Percentiles rank a stretch among this genome's conserved stretches.
phyloP scores from a whole-genome alignment of 2,888 invertebrate species.

The Pharmacophagus antenor region DNA sequence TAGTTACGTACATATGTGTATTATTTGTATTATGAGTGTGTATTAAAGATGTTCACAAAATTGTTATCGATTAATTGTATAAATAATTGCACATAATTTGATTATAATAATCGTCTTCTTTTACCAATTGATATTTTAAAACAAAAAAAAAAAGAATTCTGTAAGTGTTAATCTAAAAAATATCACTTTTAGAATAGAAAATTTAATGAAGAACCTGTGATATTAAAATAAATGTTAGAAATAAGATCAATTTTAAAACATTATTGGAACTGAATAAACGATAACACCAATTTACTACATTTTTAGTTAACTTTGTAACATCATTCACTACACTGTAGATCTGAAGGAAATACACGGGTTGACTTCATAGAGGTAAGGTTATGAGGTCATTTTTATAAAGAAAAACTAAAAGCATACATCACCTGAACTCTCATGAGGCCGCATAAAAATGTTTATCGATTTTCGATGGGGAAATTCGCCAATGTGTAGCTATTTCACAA shows the following conservation, averaged over 20 bases:
- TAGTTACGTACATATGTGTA: slow-evolving; percentile 22
- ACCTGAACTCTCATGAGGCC: neutral
- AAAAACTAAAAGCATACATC: too few species aligned
- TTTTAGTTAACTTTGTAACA: slow-evolving; percentile 16
- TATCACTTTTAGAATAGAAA: slow-evolving; percentile 36
- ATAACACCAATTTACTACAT: slow-evolving; percentile 44
- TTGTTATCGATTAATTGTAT: slow-evolving; percentile 19
- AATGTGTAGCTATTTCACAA: neutral
- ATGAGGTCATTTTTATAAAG: too few species aligned
- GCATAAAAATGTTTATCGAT: neutral
- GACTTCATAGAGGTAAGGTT: neutral
- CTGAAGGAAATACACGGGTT: too few species aligned
- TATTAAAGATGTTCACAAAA: slow-evolving; percentile 21
- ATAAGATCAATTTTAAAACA: slow-evolving; percentile 56
- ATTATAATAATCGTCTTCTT: slow-evolving; percentile 26
- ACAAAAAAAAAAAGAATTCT: neutral
- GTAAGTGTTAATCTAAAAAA: slow-evolving; percentile 29
- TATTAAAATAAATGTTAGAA: slow-evolving; percentile 70
- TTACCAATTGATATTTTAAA: slow-evolving; percentile 20
- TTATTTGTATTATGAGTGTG: slow-evolving; percentile 26
- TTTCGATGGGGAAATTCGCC: neutral
- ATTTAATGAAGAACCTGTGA: slow-evolving; percentile 69
- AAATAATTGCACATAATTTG: slow-evolving; percentile 26
- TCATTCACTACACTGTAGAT: neutral
- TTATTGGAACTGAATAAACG: slow-evolving; percentile 64